Percentiles rank a stretch among this genome's conserved stretches.
Conservation (phyloP, 2,113 vertebrate genomes). For the Nesoenas mayeri region DNA sequence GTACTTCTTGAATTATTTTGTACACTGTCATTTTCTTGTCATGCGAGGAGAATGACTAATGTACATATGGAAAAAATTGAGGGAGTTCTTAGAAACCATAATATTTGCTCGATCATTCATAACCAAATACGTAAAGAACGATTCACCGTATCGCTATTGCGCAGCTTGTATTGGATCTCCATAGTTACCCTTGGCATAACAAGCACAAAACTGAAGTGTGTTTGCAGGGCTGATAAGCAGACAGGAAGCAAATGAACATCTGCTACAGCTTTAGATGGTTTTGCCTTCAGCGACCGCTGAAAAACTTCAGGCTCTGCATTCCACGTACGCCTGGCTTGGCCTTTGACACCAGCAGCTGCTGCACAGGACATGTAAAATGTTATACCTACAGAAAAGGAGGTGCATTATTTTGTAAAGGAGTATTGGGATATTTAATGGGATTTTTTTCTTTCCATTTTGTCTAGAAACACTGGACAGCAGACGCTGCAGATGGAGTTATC, state of each 20-base stretch:
- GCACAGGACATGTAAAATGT: background rate
- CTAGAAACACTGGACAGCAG: background rate
- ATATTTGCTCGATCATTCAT: background rate
- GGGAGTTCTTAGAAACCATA: background rate
- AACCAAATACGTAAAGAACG: background rate
- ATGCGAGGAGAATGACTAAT: background rate
- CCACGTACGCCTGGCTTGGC: background rate
- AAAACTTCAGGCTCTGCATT: constrained; percentile 32
- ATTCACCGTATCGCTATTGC: background rate
- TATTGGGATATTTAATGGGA: background rate
- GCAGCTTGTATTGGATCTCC: constrained; percentile 53
- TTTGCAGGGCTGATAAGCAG: constrained; percentile 71
- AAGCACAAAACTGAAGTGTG: constrained; percentile 49
- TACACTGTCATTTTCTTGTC: background rate
- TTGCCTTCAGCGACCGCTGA: constrained; percentile 33
- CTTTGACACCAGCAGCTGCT: constrained; percentile 31
- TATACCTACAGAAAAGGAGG: background rate
- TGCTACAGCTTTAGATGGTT: constrained; percentile 55
- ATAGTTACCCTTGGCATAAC: constrained; percentile 67
- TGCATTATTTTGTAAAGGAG: background rate
- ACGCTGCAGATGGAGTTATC: background rate
- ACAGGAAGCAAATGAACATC: constrained; percentile 72
- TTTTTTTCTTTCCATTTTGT: background rate
- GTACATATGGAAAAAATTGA: background rate
- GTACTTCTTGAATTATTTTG: background rate